Evolutionary conservation across 2,888 invertebrate species (phyloP), one percentile per base, ranked within the genome.

Genomic region (Lasioglossum oenotherae): DNA sequence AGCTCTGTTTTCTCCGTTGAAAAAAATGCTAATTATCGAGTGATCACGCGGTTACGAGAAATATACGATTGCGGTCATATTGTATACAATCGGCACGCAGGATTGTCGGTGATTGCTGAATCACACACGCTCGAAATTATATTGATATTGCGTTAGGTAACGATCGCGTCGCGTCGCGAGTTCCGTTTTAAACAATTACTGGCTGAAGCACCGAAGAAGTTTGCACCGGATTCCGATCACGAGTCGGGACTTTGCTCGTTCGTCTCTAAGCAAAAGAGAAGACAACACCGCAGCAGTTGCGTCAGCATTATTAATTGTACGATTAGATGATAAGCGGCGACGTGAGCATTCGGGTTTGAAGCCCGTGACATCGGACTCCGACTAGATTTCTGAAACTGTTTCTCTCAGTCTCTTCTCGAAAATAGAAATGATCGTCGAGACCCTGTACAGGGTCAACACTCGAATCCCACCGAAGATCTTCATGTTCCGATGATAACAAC

Each of bases 81-180:
- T 71, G 72, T 64, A 75, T 76, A 78, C 74, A 86, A 81, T 74
- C 71, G 35, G 35, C 82, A 80, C 79, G 76, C 72, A 86, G 78
- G 87, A 86, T 87, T 86, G 87, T 86, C 87, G 85, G 64, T 82
- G 87, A 87, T 82, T 78, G 74, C 86, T 53, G 74, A 4, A 73
- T 78, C 69, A 82, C 87, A 74, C 80, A 67, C 76, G 41, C 71
- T 41, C 38, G 71, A 71, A 69, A 69, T 69, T 38, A 69, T 69
- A 69, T 69, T 38, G 38, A 38, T 38, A 38, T 38, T 38, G 38
- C 69, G 69, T 69, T 38, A 38, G 69, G 69, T 69, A 23, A 69
- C 38, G 4, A 38, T 23, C 35, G 67, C 31, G 19, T 16, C 64
- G 67, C 31, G 35, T 2, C 35, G 67, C 35, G 67, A 35, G 23